Conservation (phyloP, 2,797 vertebrate genomes). For the Coregonus suidteri region DNA sequence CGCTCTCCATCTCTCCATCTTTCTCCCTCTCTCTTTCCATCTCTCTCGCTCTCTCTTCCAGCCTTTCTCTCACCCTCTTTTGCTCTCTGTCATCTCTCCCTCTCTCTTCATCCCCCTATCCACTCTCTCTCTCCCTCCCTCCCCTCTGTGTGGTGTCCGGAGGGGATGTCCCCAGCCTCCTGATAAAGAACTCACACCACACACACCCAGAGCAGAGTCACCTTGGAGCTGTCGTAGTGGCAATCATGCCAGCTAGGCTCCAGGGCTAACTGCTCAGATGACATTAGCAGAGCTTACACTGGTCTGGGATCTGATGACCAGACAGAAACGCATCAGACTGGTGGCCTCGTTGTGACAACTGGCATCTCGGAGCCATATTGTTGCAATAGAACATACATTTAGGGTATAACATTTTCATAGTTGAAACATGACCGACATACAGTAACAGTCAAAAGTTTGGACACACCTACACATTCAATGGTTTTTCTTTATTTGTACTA, state of each 20-base stretch:
- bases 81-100: constrained; percentile 1
- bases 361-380: too few relatives aligned
- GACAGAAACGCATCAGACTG: not conserved
- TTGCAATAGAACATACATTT: too few relatives aligned
- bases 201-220: not conserved
- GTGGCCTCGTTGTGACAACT: not conserved
- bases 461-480: too few relatives aligned
- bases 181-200: constrained; percentile 6
- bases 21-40: not conserved
- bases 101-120: not conserved
- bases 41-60: not conserved
- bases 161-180: not conserved
- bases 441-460: too few relatives aligned
- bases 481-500: too few relatives aligned
- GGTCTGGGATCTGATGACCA: not conserved
- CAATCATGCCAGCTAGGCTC: not conserved
- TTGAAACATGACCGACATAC: too few relatives aligned
- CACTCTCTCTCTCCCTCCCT: not conserved
- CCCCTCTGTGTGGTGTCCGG: not conserved
- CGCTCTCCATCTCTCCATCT: not conserved
- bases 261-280: not conserved
- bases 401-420: too few relatives aligned
- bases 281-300: not conserved
- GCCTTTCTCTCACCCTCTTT: constrained; percentile 12
- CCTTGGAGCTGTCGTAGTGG: not conserved